phyloP scores from a whole-genome alignment of 2,797 vertebrate genomes.

The Enteromius paludinosus region DNA sequence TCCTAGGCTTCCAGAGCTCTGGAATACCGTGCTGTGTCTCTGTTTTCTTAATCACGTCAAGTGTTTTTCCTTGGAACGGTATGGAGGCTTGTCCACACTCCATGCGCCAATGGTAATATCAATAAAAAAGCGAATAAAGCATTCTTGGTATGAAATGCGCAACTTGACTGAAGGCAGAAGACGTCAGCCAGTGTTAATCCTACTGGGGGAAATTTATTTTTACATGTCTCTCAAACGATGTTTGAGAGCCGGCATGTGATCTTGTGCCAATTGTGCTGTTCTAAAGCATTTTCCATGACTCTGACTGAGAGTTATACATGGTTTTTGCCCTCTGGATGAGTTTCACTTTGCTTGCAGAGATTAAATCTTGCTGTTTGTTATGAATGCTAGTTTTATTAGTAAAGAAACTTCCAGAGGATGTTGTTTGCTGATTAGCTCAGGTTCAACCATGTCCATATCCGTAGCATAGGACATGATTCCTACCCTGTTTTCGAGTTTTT shows the following conservation, averaged over 20 bases:
- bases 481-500: too few relatives aligned
- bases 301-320: conserved; percentile 3
- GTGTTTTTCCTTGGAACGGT: conserved; percentile 74
- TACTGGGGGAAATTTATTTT: conserved; percentile 49
- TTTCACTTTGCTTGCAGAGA: conserved; percentile 23
- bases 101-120: conserved; percentile 63
- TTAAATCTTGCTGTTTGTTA: conserved; percentile 37
- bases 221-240: conserved; percentile 42
- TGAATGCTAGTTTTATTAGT: conserved; percentile 29
- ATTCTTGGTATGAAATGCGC: conserved; percentile 68
- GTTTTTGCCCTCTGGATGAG: conserved; percentile 17
- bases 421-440: neutral
- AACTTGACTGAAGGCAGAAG: conserved; percentile 62
- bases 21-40: conserved; percentile 64
- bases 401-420: conserved; percentile 41
- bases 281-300: conserved; percentile 16
- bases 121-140: conserved; percentile 61
- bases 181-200: conserved; percentile 60
- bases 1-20: conserved; percentile 27
- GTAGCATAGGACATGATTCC: neutral
- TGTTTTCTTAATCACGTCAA: conserved; percentile 78
- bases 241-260: conserved; percentile 47
- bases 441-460: neutral
- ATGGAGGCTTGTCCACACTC: conserved; percentile 57
- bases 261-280: conserved; percentile 26